Percentiles rank a stretch among this genome's conserved stretches.
phyloP scores from a whole-genome alignment of 2,888 invertebrate genomes.

The Leucoptera coffeella region DNA sequence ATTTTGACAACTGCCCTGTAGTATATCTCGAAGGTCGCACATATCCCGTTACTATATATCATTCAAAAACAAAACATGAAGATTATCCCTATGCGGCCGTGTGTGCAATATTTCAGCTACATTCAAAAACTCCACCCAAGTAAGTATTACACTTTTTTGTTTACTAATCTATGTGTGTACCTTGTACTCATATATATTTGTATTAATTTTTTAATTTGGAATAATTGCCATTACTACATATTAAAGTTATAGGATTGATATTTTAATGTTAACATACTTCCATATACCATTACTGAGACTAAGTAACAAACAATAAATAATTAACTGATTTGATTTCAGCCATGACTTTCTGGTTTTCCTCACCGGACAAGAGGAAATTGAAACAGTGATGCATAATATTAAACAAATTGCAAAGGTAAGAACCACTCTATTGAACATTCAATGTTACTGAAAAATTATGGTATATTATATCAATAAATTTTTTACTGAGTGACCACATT shows the following conservation, averaged over 20 bases:
- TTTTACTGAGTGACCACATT: too few relatives aligned
- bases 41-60: conserved; percentile 71
- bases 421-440: conserved; percentile 2
- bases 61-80: conserved; percentile 63
- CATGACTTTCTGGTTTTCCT: conserved; percentile 89
- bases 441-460: too few relatives aligned
- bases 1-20: conserved; percentile 81
- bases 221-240: too few relatives aligned
- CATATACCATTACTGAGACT: too few relatives aligned
- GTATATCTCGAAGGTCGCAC: conserved; percentile 88
- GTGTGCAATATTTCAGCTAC: conserved; percentile 85
- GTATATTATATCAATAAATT: too few relatives aligned
- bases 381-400: conserved; percentile 71
- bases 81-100: conserved; percentile 82
- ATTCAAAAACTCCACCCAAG: conserved; percentile 70
- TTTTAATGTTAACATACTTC: too few relatives aligned
- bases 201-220: too few relatives aligned
- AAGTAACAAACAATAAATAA: too few relatives aligned
- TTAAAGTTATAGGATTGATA: too few relatives aligned
- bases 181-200: too few relatives aligned
- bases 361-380: conserved; percentile 96
- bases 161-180: too few relatives aligned
- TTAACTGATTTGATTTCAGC: conserved; percentile 40
- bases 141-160: too few relatives aligned
- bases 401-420: conserved; percentile 63